Conservation (phyloP, 2,797 vertebrate genomes). For the Knipowitschia caucasica region DNA sequence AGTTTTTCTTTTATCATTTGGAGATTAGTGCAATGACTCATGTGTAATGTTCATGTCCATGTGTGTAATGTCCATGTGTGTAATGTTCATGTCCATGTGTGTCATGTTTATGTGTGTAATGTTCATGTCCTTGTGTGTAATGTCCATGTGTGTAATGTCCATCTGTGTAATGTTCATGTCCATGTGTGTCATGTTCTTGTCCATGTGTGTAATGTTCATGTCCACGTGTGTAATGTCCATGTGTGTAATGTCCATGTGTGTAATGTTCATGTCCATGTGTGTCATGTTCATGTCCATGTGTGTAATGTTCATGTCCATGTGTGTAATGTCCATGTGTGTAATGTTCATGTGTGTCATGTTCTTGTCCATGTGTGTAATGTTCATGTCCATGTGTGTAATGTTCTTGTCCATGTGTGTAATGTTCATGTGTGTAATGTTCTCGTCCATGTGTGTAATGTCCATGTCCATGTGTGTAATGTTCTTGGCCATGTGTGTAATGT, state of each 20-base stretch:
- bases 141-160: slow-evolving; percentile 21
- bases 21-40: slow-evolving; percentile 52
- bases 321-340: slow-evolving; percentile 18
- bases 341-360: slow-evolving; percentile 23
- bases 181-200: slow-evolving; percentile 22
- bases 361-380: slow-evolving; percentile 23
- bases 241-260: slow-evolving; percentile 21
- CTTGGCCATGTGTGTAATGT: slow-evolving; percentile 23
- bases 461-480: slow-evolving; percentile 26
- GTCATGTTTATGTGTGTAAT: slow-evolving; percentile 14
- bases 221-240: slow-evolving; percentile 22
- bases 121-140: too few species aligned
- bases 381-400: slow-evolving; percentile 25
- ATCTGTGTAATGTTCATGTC: slow-evolving; percentile 15
- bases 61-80: slow-evolving; percentile 21
- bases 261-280: slow-evolving; percentile 17
- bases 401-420: slow-evolving; percentile 15
- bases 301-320: too few species aligned
- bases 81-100: slow-evolving; percentile 17
- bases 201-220: too few species aligned
- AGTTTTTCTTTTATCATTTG: slow-evolving; percentile 62
- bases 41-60: slow-evolving; percentile 31
- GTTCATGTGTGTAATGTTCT: slow-evolving; percentile 18
- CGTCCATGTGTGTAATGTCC: slow-evolving; percentile 21
- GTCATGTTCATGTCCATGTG: slow-evolving; percentile 23